A percentile compares a stretch with the other conserved stretches of the same genome.
These are phyloP conservation scores for Nephrotoma guestfalica DNA, from an alignment of 2,888 invertebrate species.

Conservation along the genomic window DNA sequence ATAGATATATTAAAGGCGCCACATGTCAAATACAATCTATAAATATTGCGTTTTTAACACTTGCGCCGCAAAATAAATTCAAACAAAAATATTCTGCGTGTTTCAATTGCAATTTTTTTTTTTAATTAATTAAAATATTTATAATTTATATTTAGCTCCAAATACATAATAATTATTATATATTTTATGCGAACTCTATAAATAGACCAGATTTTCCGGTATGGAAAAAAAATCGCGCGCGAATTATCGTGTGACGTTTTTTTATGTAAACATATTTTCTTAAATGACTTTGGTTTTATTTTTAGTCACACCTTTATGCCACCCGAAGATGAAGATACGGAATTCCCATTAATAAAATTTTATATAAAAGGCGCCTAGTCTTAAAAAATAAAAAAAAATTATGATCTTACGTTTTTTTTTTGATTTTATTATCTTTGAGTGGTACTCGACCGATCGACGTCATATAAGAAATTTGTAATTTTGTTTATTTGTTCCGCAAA, in stretches of 20 bases:
- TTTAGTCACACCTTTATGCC: neutral
- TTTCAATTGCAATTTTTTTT: neutral
- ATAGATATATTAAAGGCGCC: slow-evolving; percentile 4
- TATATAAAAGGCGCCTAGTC: neutral
- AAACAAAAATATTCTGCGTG: neutral
- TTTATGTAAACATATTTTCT: neutral
- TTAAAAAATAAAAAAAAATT: neutral
- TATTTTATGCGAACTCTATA: neutral
- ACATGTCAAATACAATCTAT: neutral
- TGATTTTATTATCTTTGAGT: neutral
- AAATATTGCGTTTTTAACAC: neutral
- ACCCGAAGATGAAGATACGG: neutral
- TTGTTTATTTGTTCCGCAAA: neutral
- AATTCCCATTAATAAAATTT: neutral
- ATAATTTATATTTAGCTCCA: neutral
- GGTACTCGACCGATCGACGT: neutral
- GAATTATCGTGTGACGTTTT: neutral
- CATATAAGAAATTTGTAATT: neutral
- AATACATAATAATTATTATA: neutral
- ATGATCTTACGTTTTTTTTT: neutral
- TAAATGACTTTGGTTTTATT: neutral
- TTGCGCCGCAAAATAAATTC: neutral
- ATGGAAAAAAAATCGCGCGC: neutral
- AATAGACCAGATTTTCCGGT: neutral
- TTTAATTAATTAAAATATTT: neutral